Percentiles rank a stretch among this genome's conserved stretches.
phyloP scores from a whole-genome alignment of 1,140 invertebrate species.

The Eumeta japonica region DNA sequence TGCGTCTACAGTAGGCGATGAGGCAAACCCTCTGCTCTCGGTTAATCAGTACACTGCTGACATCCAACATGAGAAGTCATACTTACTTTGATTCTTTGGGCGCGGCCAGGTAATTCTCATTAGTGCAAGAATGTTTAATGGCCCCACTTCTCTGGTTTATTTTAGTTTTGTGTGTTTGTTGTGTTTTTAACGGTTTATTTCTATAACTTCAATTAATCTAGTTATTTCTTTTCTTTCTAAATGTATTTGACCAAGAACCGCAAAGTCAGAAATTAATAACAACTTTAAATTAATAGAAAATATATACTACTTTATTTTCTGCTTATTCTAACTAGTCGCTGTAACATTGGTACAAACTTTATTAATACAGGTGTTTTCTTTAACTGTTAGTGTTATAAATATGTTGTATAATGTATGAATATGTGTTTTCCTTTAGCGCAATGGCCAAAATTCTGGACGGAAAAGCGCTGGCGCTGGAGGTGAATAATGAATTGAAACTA shows the following conservation, averaged over 20 bases:
- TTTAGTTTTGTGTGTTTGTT: conserved; percentile 3
- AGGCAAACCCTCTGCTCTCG: conserved; percentile 42
- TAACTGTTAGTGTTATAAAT: conserved; percentile 4
- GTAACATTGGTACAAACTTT: too few species aligned
- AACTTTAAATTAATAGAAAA: too few species aligned
- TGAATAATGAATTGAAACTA: conserved; percentile 71
- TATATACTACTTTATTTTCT: too few species aligned
- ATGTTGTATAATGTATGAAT: too few species aligned
- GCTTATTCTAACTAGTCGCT: too few species aligned
- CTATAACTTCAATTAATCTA: neutral
- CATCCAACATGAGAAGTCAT: conserved; percentile 51
- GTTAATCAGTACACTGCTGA: conserved; percentile 44
- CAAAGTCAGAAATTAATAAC: too few species aligned
- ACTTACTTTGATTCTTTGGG: conserved; percentile 47
- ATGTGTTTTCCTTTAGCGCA: conserved; percentile 28
- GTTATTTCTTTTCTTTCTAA: conserved; percentile 5
- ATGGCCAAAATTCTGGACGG: conserved; percentile 78
- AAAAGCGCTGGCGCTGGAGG: conserved; percentile 70
- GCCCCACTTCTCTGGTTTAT: neutral
- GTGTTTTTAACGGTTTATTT: conserved; percentile 5
- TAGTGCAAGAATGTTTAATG: neutral
- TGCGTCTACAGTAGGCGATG: conserved; percentile 52
- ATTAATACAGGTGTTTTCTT: conserved; percentile 1
- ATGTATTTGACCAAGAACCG: too few species aligned
- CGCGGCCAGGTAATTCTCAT: conserved; percentile 40